Percentiles rank a stretch among this genome's conserved stretches.
phyloP scores from a whole-genome alignment of 2,888 invertebrate genomes.

The Gisinianus flammeolus region DNA sequence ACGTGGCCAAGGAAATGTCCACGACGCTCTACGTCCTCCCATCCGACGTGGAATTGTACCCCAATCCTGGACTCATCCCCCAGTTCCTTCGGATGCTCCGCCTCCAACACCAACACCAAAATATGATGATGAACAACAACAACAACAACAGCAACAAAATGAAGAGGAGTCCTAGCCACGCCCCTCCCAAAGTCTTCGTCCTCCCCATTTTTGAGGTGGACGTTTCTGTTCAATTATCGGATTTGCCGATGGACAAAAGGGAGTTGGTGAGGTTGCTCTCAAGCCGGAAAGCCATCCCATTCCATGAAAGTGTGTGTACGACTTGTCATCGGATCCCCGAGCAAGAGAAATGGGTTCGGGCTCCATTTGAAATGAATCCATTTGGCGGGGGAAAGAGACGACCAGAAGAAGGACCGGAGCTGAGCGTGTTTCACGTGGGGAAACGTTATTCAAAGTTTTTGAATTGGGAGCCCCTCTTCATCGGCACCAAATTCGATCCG shows the following conservation, averaged over 20 bases:
- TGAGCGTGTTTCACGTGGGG: slow-evolving; percentile 83
- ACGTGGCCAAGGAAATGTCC: slow-evolving; percentile 82
- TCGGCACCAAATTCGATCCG: slow-evolving; percentile 86
- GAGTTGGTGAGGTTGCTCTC: slow-evolving; percentile 72
- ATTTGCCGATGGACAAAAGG: slow-evolving; percentile 76
- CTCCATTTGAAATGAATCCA: no score
- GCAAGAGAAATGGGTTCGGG: slow-evolving; percentile 27
- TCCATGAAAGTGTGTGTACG: slow-evolving; percentile 87
- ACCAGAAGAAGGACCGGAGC: neutral
- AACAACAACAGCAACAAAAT: no score
- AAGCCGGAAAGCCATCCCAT: slow-evolving; percentile 81
- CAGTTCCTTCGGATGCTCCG: slow-evolving; percentile 78
- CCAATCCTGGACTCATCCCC: slow-evolving; percentile 79
- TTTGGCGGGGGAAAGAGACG: no score
- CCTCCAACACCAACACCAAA: no score
- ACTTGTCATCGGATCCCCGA: slow-evolving; percentile 72
- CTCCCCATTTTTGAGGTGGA: slow-evolving; percentile 88
- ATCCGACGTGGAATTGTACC: slow-evolving; percentile 89
- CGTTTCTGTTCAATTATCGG: no score
- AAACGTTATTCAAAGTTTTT: slow-evolving; percentile 78
- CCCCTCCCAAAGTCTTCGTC: slow-evolving; percentile 73
- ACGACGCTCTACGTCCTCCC: slow-evolving; percentile 82
- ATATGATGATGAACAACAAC: neutral
- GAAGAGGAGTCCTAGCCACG: no score
- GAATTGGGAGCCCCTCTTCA: slow-evolving; percentile 93